Evolutionary conservation across 2,113 vertebrate genomes (phyloP).

Genomic region (Suncus etruscus): DNA sequence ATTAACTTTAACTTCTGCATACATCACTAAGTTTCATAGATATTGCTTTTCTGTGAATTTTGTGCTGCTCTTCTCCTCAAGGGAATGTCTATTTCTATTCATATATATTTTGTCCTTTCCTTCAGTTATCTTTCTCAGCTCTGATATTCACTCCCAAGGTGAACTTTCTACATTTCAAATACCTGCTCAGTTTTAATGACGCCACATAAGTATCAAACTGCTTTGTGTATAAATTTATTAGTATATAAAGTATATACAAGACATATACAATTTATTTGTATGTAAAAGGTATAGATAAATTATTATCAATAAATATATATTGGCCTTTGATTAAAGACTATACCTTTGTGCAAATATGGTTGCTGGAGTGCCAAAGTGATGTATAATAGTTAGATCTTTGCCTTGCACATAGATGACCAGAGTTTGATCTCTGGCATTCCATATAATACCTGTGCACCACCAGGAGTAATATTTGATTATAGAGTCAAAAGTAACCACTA

Average conservation of each 20-base stretch:
- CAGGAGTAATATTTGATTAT: no score
- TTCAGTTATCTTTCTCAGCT: conserved; percentile 52
- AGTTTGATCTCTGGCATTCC: no score
- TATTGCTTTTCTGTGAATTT: conserved; percentile 67
- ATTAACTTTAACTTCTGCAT: conserved; percentile 15
- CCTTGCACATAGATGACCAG: no score
- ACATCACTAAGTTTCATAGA: conserved; percentile 44
- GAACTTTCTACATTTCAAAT: conserved; percentile 52
- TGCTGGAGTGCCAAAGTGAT: not conserved
- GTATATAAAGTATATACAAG: not conserved
- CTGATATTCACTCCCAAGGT: conserved; percentile 59
- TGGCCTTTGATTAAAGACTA: not conserved
- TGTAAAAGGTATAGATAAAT: not conserved
- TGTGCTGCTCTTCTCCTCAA: conserved; percentile 22
- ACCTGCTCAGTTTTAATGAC: conserved; percentile 48
- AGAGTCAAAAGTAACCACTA: no score
- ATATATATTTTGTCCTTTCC: conserved; percentile 53
- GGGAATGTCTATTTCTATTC: conserved; percentile 64
- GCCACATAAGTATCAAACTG: conserved; percentile 15
- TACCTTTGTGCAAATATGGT: not conserved
- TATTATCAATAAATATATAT: not conserved
- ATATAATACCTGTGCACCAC: no score
- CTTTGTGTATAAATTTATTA: not conserved
- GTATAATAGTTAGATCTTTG: no score
- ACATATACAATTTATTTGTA: not conserved